A percentile compares a stretch with the other conserved stretches of the same genome.
phyloP scores from a whole-genome alignment of 2,888 invertebrate species.

The Venustoraphidia nigricollis region DNA sequence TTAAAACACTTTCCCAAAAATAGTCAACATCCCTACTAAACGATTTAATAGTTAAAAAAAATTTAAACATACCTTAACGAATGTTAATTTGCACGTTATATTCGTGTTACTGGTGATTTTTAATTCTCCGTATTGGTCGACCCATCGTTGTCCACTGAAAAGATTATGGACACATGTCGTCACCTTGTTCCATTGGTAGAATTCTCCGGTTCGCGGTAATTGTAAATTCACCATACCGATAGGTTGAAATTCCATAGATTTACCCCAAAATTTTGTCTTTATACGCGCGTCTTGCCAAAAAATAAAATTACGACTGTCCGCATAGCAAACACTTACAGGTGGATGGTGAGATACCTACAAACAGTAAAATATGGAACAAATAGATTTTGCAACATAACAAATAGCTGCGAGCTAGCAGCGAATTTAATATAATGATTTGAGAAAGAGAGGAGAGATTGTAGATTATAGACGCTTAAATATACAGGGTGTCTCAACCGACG shows the following conservation, averaged over 20 bases:
- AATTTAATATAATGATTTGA: no score
- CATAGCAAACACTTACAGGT: conserved; percentile 67
- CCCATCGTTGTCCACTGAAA: conserved; percentile 71
- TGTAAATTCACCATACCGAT: conserved; percentile 51
- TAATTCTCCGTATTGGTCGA: conserved; percentile 75
- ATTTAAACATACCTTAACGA: conserved; percentile 48
- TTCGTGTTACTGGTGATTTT: conserved; percentile 46
- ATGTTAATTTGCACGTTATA: conserved; percentile 60
- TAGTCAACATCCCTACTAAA: no score
- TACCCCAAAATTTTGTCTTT: conserved; percentile 82
- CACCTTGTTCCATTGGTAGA: conserved; percentile 65
- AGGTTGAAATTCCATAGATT: conserved; percentile 80
- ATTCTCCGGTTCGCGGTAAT: conserved; percentile 44
- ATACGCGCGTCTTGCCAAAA: conserved; percentile 75
- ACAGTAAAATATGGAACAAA: not conserved
- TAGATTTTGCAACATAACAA: no score
- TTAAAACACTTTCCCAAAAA: no score
- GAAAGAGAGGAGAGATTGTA: no score
- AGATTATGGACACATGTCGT: conserved; percentile 77
- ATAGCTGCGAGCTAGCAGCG: no score
- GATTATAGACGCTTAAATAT: no score
- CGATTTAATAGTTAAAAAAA: not conserved
- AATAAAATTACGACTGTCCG: conserved; percentile 57
- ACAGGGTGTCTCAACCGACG: no score
- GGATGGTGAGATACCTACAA: conserved; percentile 69